Evolutionary conservation across 1,140 invertebrate genomes (phyloP), one percentile per base, ranked within the genome.

Genomic region (Pachyrhynchus sulphureomaculatus): DNA sequence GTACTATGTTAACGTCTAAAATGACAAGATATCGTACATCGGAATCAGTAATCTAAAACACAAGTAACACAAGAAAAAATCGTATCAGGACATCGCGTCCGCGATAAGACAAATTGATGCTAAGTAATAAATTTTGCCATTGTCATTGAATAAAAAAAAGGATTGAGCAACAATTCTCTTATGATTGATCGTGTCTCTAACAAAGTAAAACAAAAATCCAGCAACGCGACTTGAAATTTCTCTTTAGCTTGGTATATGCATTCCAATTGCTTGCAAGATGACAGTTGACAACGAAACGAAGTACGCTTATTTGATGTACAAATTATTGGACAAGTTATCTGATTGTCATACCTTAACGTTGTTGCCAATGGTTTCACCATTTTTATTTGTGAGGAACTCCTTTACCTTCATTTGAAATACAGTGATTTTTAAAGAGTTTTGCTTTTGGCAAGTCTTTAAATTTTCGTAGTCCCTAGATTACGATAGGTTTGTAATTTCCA

Each of bases 61-160:
- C 56, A 59, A 58, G 42, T 47, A 59, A 45, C 45, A 51, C 29
- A 59, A 55, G 39, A 59, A 59, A 59, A 59, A 51, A 44, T 47
- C 36, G 45, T 51, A 49, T 51, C 56, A 17, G 47, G 56, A 51
- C 56, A 39, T 51, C 36, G 36, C 47, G 59, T 53, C 51, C 53
- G 37, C 12, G 49, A 61, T 61, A 61, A 61, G 49, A 61, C 59
- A 61, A 61, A 61, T 61, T 54, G 59, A 61, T 61, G 59, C 59
- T 54, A 53, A 48, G 51, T 53, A 53, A 54, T 61, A 61, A 61
- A 61, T 47, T 61, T 61, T 54, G 49, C 59, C 59, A 61, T 61
- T 61, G 59, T 61, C 59, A 61, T 53, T 61, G 49, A 48, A 61
- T 44, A 37, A 51, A 61, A 61, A 53, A 59, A 59, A 24, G 17